These are phyloP conservation scores for Trachelus troglodyta DNA, from an alignment of 2,888 invertebrate species.

Conservation along the genomic window DNA sequence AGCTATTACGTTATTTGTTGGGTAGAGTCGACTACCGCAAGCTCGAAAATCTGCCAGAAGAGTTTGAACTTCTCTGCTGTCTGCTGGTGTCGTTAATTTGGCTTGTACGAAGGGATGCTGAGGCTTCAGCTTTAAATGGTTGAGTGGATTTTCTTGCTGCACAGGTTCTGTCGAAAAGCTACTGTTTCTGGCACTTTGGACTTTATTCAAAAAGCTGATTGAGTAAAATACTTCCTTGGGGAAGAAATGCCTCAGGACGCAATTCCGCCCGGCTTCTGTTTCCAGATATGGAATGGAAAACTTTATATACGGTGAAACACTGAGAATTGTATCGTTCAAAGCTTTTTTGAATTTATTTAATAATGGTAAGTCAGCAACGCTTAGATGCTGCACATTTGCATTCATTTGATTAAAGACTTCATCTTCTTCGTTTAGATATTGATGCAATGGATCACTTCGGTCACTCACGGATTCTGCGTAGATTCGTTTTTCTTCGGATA, in stretches of 20 bases:
- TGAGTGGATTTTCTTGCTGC: conserved; percentile 23
- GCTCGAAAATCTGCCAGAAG: conserved; percentile 89
- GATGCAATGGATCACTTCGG: conserved; percentile 85
- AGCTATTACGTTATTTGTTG: conserved; percentile 43
- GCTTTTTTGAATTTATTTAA: conserved; percentile 80
- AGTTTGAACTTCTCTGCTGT: conserved; percentile 76
- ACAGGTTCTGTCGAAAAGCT: conserved; percentile 31
- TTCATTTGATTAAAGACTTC: conserved; percentile 67
- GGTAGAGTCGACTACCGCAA: conserved; percentile 76
- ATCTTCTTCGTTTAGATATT: conserved; percentile 68
- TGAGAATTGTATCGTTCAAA: conserved; percentile 78
- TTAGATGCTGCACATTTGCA: conserved; percentile 63
- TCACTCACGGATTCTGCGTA: conserved; percentile 75
- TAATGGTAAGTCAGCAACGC: conserved; percentile 72
- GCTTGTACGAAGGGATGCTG: conserved; percentile 80
- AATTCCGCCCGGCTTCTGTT: conserved; percentile 83
- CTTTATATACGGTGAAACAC: conserved; percentile 88
- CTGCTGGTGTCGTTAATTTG: conserved; percentile 75
- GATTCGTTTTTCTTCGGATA: conserved; percentile 62
- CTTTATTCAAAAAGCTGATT: conserved; percentile 68
- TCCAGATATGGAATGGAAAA: conserved; percentile 90
- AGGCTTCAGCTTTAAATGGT: conserved; percentile 67
- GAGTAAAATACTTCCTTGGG: conserved; percentile 81
- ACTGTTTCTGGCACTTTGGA: conserved; percentile 47
- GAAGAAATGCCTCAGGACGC: conserved; percentile 78